Conservation (phyloP, 2,888 invertebrate genomes). For the Athrips mouffetella region DNA sequence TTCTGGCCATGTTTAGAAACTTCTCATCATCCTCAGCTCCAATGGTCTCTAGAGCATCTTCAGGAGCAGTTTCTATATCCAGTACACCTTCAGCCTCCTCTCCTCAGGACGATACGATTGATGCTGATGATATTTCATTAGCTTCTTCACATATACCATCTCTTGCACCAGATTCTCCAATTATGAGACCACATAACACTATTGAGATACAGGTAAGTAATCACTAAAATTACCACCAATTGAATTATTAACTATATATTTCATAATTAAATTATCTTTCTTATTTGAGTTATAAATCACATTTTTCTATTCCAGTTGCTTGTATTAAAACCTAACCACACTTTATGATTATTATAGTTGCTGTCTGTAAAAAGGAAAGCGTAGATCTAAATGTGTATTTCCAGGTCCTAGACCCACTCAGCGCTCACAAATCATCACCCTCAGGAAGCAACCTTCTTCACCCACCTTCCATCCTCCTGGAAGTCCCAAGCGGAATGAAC, state of each 20-base stretch:
- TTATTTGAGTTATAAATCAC: no score
- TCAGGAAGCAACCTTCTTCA: slow-evolving; percentile 81
- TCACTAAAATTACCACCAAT: no score
- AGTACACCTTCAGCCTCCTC: slow-evolving; percentile 86
- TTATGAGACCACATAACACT: slow-evolving; percentile 62
- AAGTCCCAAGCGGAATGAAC: slow-evolving; percentile 85
- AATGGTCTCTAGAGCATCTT: slow-evolving; percentile 78
- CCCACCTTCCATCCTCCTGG: slow-evolving; percentile 86
- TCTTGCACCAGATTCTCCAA: slow-evolving; percentile 82
- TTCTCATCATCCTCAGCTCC: slow-evolving; percentile 82
- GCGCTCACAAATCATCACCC: slow-evolving; percentile 79
- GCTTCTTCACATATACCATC: slow-evolving; percentile 79
- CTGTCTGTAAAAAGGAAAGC: background rate
- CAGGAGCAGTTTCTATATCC: slow-evolving; percentile 81
- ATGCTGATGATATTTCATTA: slow-evolving; percentile 85
- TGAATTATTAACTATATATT: no score
- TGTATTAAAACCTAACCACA: no score
- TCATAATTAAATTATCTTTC: background rate
- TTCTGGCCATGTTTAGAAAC: slow-evolving; percentile 87
- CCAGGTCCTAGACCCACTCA: slow-evolving; percentile 82
- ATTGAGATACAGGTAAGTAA: slow-evolving; percentile 69
- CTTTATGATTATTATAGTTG: no score
- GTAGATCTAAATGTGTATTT: slow-evolving; percentile 18
- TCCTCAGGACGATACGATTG: slow-evolving; percentile 84
- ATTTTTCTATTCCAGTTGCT: no score